Conservation (phyloP, 2,797 vertebrate genomes). For the Poecilia wingei region DNA sequence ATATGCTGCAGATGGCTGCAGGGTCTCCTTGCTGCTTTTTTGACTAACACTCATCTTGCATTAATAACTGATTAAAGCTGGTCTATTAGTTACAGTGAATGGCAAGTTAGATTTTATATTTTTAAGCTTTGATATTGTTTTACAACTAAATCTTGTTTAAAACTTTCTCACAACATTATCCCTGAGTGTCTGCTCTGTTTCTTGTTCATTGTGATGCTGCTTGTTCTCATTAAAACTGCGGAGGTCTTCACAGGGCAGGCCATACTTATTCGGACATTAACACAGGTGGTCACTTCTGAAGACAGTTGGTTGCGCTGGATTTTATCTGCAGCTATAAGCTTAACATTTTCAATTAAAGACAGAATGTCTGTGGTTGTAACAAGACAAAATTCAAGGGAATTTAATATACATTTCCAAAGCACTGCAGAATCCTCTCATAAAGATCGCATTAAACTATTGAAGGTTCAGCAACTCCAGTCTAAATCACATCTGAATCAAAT, state of each 20-base stretch:
- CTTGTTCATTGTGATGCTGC: neutral
- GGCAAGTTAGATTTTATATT: neutral
- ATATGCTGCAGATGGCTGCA: neutral
- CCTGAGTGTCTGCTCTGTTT: neutral
- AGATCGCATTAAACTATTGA: neutral
- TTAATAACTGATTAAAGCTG: neutral
- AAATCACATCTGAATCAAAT: slow-evolving; percentile 1
- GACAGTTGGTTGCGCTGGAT: neutral
- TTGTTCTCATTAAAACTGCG: neutral
- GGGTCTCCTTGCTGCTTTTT: neutral
- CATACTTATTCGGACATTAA: neutral
- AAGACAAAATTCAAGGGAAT: neutral
- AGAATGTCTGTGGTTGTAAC: neutral
- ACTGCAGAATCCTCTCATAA: neutral
- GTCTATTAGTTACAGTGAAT: neutral
- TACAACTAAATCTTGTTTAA: neutral
- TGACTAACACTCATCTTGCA: neutral
- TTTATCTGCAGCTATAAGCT: neutral
- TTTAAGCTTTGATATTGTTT: neutral
- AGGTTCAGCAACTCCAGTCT: neutral
- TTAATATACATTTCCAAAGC: neutral
- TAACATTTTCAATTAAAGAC: neutral
- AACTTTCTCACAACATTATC: neutral
- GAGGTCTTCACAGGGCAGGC: neutral
- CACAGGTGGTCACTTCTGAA: neutral